A percentile compares a stretch with the other conserved stretches of the same genome.
Conservation (phyloP, 2,888 invertebrate species). For the Perithous albicinctus region DNA sequence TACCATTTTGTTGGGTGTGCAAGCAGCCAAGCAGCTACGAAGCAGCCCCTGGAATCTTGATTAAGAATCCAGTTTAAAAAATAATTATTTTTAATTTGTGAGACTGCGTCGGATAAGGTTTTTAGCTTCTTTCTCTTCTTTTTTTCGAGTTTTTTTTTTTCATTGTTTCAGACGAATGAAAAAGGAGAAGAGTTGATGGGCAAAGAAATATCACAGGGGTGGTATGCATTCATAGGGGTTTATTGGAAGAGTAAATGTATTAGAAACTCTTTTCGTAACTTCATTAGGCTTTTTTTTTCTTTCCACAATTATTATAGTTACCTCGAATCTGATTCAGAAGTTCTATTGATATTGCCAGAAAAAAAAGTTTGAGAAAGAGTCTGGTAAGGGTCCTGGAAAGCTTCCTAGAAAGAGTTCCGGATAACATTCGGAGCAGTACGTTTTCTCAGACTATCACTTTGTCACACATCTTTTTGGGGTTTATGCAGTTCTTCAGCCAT, state of each 20-base stretch:
- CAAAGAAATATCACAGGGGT: slow-evolving; percentile 23
- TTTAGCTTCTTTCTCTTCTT: slow-evolving; percentile 56
- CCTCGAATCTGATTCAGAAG: background rate
- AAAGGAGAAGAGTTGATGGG: slow-evolving; percentile 18
- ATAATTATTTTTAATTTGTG: slow-evolving; percentile 84
- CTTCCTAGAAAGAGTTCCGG: too few relatives aligned
- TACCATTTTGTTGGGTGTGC: slow-evolving; percentile 78
- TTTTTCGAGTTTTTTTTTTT: slow-evolving; percentile 47
- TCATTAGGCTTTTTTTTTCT: background rate
- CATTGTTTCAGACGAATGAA: slow-evolving; percentile 52
- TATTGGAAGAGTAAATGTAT: slow-evolving; percentile 19
- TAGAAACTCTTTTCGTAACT: slow-evolving; percentile 1
- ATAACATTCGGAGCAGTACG: too few relatives aligned
- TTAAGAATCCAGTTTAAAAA: slow-evolving; percentile 83
- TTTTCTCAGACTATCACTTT: too few relatives aligned
- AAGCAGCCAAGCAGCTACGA: slow-evolving; percentile 68
- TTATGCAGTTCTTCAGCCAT: too few relatives aligned
- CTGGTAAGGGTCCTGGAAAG: too few relatives aligned
- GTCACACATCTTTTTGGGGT: background rate
- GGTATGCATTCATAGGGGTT: slow-evolving; percentile 15
- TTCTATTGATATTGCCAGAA: background rate
- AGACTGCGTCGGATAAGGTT: slow-evolving; percentile 77
- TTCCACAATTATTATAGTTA: slow-evolving; percentile 22
- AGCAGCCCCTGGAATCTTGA: slow-evolving; percentile 71
- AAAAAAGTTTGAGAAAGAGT: too few relatives aligned